Evolutionary conservation across 1,140 invertebrate genomes (phyloP), one percentile per base, ranked within the genome.

Genomic region (Ericerus pela): DNA sequence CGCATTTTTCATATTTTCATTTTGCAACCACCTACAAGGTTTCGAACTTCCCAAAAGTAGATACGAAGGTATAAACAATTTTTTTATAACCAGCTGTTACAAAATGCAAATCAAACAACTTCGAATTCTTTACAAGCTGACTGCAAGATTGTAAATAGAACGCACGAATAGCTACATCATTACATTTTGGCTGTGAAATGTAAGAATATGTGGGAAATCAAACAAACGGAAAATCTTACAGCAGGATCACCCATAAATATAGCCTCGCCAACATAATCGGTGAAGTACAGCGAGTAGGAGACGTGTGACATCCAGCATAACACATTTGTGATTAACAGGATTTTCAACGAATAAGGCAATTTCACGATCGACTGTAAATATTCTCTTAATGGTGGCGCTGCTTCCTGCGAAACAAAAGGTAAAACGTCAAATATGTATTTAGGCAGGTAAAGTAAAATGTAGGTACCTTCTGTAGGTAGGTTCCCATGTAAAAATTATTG

Each of bases 241-340:
- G 78, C 81, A 22, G 91, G 92, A 75, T 93, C 79, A 0, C 91
- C 91, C n/a, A 78, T 76, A 67, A 86, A 96, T n/a, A 96, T 89
- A 27, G 88, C 82, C 71, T 96, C 90, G 0, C 91, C 94, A 5
- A 96, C 92, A 67, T 95, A 97, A 70, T 96, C 92, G 0, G 94
- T 96, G 67, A 96, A 96, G 69, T 96, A 96, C 0, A 97, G 72
- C 0, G 92, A 96, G 66, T 96, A 97, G 68, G 90, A 95, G 1
- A 96, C 89, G 55, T 96, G 85, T 0, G 91, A 88, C 89, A 94
- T 96, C 94, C 93, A 96, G 65, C 89, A 95, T 68, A 96, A 96
- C 0, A 96, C 74, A 73, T 96, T 96, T 0, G 92, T 96, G 2
- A 95, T 59, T 64, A 93, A 96, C 1, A 97, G 76, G 61, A 91